Evolutionary conservation across 2,888 invertebrate species (phyloP), one percentile per base, ranked within the genome.

Genomic region (Agriopis leucophaearia): DNA sequence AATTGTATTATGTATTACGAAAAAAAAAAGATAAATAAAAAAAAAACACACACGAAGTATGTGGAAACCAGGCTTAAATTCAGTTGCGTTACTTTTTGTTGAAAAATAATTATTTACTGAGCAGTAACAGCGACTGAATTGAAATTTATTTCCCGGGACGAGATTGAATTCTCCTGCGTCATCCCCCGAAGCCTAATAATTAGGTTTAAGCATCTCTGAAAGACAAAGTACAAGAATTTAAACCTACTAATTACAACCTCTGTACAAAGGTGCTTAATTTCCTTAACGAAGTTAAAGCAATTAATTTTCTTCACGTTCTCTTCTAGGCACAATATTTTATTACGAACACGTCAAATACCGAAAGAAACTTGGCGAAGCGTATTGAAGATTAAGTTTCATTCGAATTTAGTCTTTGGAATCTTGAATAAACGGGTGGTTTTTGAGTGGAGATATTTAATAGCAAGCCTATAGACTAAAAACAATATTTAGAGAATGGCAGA

Each of bases 401-500:
- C 12, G 74, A 75, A 72, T 66, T 64, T 40, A 60, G 63, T 64
- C 72, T 58, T 77, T 62, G 62, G 8, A 0, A 0, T 0, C 2
- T 12, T 1, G 0, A 8, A 0, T 5, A 50, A 65, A 79, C 40
- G 70, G 79, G 73, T 66, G 71, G 71, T 59, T 72, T 79, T 82
- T 42, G 74, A 47, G 7, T 69, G 68, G 35, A 60, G 64, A 72
- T 76, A 72, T 78, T 81, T 76, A 50, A 54, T 63, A 76, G 72
- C 74, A 66, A 71, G 67, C 72, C 72, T 74, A 79, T 58, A 51
- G 57, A 58, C 75, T 80, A 81, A 84, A 66, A 85, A 84, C 82
- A 86, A 85, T 84, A 85, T 86, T 86, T 84, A 82, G 85, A 78
- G 62, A 54, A 40, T 71, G 81, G 79, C 76, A 77, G 66, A 80